Base-by-base conservation (phyloP, 1,140 invertebrate genomes). In the Drosophila fuyamai region DNA sequence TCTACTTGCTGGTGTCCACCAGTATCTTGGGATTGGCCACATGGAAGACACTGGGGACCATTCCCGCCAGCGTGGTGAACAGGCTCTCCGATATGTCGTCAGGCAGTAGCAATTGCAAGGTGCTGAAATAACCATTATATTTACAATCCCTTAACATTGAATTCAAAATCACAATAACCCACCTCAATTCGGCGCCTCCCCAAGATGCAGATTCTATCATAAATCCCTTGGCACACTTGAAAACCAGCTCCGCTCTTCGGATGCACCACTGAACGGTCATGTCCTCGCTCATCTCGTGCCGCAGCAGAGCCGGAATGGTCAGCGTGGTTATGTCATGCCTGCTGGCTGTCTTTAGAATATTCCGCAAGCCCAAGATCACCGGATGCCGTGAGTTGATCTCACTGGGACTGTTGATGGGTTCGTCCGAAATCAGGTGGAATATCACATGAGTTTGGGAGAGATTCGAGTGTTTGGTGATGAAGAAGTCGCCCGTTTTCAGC, bases 141-240 rank as follows among this genome's bases (percentile, higher is more conserved):
- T 59, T 14, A 13, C 10, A 27, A 4, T 16, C 16, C 5, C 7
- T 27, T 1, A 35, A n/a, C 6, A 35, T 35, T 44, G 13, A 47
- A 10, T 14, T 0, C 6, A 5, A 46, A 13, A 14, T 2, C 8
- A 4, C 18, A 94, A 92, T 97, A 98, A 90, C 97, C 96, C 3
- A 86, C 83, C 83, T 86, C 29, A 98, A 95, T 91, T 98, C 97
- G 12, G 97, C 96, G 16, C 97, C 97, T 66, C 97, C 97, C 95
- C 95, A 97, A 1, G 96, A 97, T 6, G 97, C 96, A 95, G 98
- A 98, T 94, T 99, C 98, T 92, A 99, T 99, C 97, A 99, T 98
- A 92, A 99, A 99, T 0, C 98, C 99, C 94, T 99, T 99, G 16
- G 99, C 96, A 94, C 98, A 99, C 93, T 99, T 99, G 84, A 99